Conservation (phyloP, 2,797 vertebrate species). For the Siniperca undulata region DNA sequence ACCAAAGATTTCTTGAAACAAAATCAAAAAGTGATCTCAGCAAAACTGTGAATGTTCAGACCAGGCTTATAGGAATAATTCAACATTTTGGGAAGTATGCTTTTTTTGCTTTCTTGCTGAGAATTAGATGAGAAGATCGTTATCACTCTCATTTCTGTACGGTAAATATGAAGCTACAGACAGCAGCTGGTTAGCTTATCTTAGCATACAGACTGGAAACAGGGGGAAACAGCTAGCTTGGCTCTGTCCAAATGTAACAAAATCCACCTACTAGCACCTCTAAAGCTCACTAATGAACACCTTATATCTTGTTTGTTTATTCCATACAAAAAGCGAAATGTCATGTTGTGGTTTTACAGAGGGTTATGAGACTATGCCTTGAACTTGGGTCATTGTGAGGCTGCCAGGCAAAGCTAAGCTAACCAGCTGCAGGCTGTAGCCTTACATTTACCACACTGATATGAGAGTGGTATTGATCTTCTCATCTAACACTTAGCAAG, state of each 20-base stretch:
- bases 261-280: neutral
- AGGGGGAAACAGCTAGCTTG: neutral
- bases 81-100: neutral
- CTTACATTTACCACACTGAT: neutral
- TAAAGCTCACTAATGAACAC: neutral
- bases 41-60: slow-evolving; percentile 32
- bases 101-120: neutral
- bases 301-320: neutral
- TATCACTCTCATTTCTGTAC: too few relatives aligned
- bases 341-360: neutral
- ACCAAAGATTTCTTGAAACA: neutral
- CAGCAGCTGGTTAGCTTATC: neutral
- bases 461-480: neutral
- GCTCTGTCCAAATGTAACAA: neutral
- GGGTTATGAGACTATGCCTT: neutral
- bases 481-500: neutral
- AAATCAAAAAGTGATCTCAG: neutral
- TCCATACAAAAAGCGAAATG: neutral
- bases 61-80: neutral
- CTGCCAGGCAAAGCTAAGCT: neutral
- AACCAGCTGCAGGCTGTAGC: neutral
- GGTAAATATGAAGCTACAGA: neutral
- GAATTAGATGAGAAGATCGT: neutral
- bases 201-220: neutral
- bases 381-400: neutral